Conservation (phyloP, 2,113 vertebrate genomes). For the Odobenus rosmarus region DNA sequence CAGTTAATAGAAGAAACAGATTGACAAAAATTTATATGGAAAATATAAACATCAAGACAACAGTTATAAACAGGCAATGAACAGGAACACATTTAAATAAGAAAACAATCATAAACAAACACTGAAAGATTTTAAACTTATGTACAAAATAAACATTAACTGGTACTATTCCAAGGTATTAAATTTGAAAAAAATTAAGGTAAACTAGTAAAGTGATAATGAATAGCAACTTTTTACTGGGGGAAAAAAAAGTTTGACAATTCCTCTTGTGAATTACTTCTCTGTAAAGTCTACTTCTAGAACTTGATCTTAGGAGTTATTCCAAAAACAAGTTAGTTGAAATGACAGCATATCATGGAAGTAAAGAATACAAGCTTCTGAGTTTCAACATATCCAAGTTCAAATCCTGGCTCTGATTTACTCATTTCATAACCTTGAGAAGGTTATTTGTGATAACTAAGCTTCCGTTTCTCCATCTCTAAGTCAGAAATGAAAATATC, state of each 20-base stretch:
- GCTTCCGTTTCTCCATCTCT: background rate
- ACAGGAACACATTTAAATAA: conserved; percentile 9
- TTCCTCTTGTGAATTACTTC: background rate
- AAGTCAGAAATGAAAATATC: background rate
- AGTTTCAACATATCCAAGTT: background rate
- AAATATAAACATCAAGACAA: conserved; percentile 7
- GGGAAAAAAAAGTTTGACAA: background rate
- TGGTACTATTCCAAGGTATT: background rate
- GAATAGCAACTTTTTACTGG: background rate
- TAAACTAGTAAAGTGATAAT: background rate
- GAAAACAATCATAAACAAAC: background rate
- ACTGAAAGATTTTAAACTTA: background rate
- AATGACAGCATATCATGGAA: background rate
- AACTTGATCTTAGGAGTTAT: background rate
- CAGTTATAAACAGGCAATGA: background rate
- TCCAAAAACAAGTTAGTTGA: background rate
- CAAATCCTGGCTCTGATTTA: background rate
- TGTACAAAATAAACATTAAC: conserved; percentile 6
- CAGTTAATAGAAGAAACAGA: background rate
- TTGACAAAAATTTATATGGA: conserved; percentile 19
- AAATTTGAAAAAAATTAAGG: background rate
- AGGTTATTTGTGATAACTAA: background rate
- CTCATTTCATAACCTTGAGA: background rate
- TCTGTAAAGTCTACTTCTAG: background rate
- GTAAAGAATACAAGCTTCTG: background rate